Evolutionary conservation across 35 echinoderm and acorn worm genomes (phyloP).

Genomic region (Ophioderma brevispina): DNA sequence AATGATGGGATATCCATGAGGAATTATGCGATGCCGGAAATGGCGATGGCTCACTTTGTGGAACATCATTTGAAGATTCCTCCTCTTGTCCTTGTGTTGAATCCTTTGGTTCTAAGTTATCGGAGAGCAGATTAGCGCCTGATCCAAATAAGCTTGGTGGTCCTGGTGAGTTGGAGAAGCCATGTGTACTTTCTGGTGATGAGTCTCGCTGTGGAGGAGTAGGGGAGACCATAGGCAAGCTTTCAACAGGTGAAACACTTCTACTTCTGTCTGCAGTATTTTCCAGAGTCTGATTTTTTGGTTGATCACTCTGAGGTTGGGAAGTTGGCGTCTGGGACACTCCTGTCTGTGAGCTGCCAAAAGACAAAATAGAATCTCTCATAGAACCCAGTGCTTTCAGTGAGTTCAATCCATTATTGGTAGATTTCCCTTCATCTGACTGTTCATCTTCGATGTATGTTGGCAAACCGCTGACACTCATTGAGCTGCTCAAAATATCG

Average conservation of each 20-base stretch:
- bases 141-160: constrained; percentile 23
- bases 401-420: neutral
- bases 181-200: constrained; percentile 4
- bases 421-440: constrained; percentile 12
- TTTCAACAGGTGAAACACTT: neutral
- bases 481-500: constrained; percentile 81
- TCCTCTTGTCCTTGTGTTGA: constrained; percentile 13
- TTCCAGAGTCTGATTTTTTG: neutral
- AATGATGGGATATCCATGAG: constrained; percentile 72
- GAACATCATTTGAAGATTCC: constrained; percentile 16
- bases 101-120: constrained; percentile 34
- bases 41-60: neutral
- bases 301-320: neutral
- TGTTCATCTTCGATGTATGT: constrained; percentile 75
- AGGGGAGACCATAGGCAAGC: constrained; percentile 10
- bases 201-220: neutral
- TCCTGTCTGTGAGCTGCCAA: neutral
- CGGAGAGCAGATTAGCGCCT: constrained; percentile 11
- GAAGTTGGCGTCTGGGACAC: neutral
- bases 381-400: constrained; percentile 11
- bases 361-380: constrained; percentile 15
- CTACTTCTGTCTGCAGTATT: neutral
- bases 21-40: constrained; percentile 24
- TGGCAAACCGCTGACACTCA: constrained; percentile 77
- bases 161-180: neutral